These are phyloP conservation scores for Xestoiulus laeticollis DNA, from an alignment of 2,888 invertebrate species.

Conservation along the genomic window DNA sequence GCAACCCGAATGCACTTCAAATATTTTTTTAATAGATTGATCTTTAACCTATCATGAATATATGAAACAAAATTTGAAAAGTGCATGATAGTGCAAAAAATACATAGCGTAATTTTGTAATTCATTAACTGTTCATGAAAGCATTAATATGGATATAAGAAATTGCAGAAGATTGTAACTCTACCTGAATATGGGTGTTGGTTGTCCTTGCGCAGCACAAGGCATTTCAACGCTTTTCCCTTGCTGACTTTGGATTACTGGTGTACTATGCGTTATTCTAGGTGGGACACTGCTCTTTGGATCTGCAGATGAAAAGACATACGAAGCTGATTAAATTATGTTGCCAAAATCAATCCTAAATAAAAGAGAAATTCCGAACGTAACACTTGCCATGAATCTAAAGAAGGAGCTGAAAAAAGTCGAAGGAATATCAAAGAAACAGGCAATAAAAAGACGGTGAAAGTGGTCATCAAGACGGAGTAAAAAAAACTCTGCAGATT, in stretches of 20 bases:
- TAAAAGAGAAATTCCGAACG: constrained; percentile 15
- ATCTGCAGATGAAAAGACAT: constrained; percentile 47
- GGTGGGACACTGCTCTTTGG: constrained; percentile 56
- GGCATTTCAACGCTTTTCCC: constrained; percentile 64
- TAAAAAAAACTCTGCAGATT: background rate
- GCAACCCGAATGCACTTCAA: no score
- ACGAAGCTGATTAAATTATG: constrained; percentile 23
- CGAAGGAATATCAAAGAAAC: background rate
- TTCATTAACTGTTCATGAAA: no score
- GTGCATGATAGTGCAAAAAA: no score
- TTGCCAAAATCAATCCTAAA: constrained; percentile 36
- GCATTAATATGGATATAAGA: background rate
- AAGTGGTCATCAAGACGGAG: constrained; percentile 17
- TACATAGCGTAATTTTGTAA: no score
- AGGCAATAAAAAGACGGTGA: constrained; percentile 14
- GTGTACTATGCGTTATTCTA: constrained; percentile 54
- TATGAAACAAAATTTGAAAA: no score
- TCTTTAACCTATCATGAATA: no score
- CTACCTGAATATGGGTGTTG: constrained; percentile 63
- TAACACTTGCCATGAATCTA: constrained; percentile 18
- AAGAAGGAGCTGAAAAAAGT: background rate
- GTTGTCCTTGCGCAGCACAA: constrained; percentile 68
- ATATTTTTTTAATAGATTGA: no score
- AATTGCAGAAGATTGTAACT: background rate
- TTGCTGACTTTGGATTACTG: constrained; percentile 54